phyloP scores from a whole-genome alignment of 2,797 vertebrate species.

The Premnoplex brunnescens region DNA sequence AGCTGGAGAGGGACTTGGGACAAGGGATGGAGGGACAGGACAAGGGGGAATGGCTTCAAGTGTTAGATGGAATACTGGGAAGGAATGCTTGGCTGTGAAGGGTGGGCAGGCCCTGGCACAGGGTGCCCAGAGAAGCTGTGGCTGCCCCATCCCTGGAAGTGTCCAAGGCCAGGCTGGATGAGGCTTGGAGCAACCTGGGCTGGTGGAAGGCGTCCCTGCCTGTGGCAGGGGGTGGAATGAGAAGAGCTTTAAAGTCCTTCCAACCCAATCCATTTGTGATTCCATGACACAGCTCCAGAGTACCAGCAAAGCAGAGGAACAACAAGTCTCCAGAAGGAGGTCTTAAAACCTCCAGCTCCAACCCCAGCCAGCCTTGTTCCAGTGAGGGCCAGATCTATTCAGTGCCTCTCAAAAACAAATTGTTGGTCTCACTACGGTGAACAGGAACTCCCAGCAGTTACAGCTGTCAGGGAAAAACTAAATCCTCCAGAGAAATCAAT shows the following conservation, averaged over 20 bases:
- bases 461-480: background rate
- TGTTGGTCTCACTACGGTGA: background rate
- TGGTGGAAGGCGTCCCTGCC: background rate
- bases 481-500: background rate
- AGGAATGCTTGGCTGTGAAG: accelerated
- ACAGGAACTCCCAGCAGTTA: background rate
- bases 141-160: background rate
- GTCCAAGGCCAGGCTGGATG: background rate
- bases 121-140: background rate
- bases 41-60: background rate
- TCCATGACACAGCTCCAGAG: background rate
- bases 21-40: background rate
- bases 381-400: accelerated
- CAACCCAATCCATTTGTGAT: background rate
- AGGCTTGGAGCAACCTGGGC: background rate
- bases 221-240: accelerated
- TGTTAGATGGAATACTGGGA: background rate
- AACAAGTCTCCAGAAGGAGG: background rate
- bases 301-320: background rate
- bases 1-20: background rate
- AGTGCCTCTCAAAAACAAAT: background rate
- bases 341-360: background rate
- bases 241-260: background rate
- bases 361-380: background rate
- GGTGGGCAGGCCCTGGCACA: background rate